Conservation (phyloP, 2,113 vertebrate genomes). For the Notothenia rossii region DNA sequence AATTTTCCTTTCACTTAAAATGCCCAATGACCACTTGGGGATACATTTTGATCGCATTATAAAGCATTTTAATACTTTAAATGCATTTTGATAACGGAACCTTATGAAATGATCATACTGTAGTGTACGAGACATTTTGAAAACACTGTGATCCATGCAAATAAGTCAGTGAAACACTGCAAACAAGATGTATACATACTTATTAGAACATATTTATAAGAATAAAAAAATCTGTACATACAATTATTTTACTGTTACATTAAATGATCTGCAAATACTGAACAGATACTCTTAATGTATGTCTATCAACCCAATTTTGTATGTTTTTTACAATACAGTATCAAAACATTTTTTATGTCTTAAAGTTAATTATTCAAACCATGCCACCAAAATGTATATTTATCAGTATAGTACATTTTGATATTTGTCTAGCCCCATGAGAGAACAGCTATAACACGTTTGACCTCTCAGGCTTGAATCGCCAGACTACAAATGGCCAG, state of each 20-base stretch:
- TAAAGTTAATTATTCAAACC: not conserved
- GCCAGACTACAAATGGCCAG: not conserved
- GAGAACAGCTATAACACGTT: not conserved
- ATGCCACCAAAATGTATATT: not conserved
- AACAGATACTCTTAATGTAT: not conserved
- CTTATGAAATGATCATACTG: no score
- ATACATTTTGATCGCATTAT: no score
- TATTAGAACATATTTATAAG: no score
- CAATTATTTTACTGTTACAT: not conserved
- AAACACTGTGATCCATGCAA: no score
- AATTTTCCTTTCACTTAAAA: no score
- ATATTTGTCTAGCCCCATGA: not conserved
- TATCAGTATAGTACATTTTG: not conserved
- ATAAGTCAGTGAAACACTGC: no score
- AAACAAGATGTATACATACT: no score
- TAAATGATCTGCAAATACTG: not conserved
- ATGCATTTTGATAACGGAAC: no score
- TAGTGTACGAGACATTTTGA: no score
- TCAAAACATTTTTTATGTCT: not conserved
- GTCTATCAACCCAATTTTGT: not conserved
- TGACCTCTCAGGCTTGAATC: conserved; percentile 1
- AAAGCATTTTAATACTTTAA: no score
- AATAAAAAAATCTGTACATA: not conserved
- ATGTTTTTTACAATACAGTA: not conserved
- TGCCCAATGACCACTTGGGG: no score